A percentile compares a stretch with the other conserved stretches of the same genome.
Conservation (phyloP, 2,888 invertebrate genomes). For the Drepanosiphum platanoidis region DNA sequence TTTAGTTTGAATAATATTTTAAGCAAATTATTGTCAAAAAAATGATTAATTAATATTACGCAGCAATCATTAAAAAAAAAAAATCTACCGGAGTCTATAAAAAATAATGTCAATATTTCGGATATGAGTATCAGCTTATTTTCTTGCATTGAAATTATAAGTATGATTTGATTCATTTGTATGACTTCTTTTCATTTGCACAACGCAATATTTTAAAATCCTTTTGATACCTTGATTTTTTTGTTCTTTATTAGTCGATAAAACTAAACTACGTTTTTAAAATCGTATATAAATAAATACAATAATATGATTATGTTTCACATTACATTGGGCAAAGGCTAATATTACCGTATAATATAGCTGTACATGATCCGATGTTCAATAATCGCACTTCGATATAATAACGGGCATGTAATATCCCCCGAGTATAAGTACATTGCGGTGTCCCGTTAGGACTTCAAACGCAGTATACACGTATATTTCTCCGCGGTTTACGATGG, state of each 20-base stretch:
- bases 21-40: neutral
- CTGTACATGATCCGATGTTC: constrained; percentile 27
- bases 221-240: neutral
- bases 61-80: neutral
- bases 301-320: neutral
- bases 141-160: neutral
- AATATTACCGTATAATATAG: neutral
- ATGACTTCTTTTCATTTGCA: neutral
- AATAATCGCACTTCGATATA: neutral
- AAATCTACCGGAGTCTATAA: neutral
- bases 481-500: constrained; percentile 30
- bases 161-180: neutral
- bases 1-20: neutral
- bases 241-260: neutral
- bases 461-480: neutral
- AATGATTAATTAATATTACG: neutral
- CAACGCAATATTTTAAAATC: neutral
- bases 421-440: neutral
- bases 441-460: constrained; percentile 26
- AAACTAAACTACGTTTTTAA: neutral
- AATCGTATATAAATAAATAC: neutral
- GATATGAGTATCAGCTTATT: neutral
- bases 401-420: constrained; percentile 16
- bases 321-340: neutral
- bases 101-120: neutral